Evolutionary conservation across 2,113 vertebrate species (phyloP), one percentile per base, ranked within the genome.

Genomic region (Dromiciops gliroides): DNA sequence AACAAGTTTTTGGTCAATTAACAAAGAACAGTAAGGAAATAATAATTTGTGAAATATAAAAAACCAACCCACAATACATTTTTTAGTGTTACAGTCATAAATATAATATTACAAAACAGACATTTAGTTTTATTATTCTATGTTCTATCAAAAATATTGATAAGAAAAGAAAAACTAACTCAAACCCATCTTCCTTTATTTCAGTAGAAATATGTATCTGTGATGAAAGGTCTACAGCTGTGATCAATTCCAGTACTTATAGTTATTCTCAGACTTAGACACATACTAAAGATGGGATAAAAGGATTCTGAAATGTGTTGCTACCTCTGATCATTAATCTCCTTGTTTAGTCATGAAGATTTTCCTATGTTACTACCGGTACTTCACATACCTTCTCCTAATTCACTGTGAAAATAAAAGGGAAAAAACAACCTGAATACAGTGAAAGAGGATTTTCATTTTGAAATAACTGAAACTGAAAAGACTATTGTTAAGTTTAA

Each of bases 311-410:
- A 95, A 94, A 96, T 56, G 89, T 93, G 91, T 95, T 93, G 52
- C 52, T 96, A 89, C 31, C 95, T 97, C 96, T 97, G 96, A 97
- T 97, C 95, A 95, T 95, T 97, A 97, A 97, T 96, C 96, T 95
- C 83, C 89, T 93, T 95, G 83, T 95, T 97, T 97, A 97, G 94
- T 95, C 96, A 93, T 94, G 96, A 97, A 97, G 93, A 96, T 93
- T 95, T 97, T 93, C 95, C 47, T 96, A 93, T 89, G 96, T 95
- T 95, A 97, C 96, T 97, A 97, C 94, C 97, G 96, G 89, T 93
- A 95, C 96, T 97, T 91, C 90, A 90, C 75, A 92, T 95, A 88
- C 93, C 52, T 96, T 95, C 51, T 93, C 67, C 90, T 93, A 94
- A 92, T 94, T 94, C 92, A 83, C 90, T 93, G 31, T 60, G 93